These are phyloP conservation scores for Rhabdornis inornatus DNA, from an alignment of 2,113 vertebrate species.

Conservation along the genomic window DNA sequence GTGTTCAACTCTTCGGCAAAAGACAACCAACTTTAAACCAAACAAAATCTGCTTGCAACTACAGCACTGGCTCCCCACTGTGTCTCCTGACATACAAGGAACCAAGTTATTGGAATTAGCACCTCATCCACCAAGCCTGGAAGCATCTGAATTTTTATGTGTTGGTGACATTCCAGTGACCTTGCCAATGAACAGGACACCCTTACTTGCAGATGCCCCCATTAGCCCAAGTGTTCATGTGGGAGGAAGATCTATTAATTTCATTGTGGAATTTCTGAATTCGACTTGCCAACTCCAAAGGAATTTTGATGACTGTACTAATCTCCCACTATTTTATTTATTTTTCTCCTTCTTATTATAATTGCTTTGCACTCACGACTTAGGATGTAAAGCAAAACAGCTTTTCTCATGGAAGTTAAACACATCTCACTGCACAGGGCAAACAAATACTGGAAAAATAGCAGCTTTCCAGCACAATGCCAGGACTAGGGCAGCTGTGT, in stretches of 20 bases:
- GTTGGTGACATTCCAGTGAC: not conserved
- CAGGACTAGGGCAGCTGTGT: not conserved
- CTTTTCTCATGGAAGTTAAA: not conserved
- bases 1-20: not conserved
- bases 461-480: not conserved
- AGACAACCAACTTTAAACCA: not conserved
- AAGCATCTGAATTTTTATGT: not conserved
- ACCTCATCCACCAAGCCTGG: not conserved
- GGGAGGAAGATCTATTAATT: not conserved
- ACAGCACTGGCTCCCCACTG: not conserved
- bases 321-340: not conserved
- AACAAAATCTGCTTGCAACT: not conserved
- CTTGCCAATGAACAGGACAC: not conserved
- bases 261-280: not conserved
- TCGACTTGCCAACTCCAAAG: not conserved
- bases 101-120: not conserved
- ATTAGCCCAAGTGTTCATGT: not conserved
- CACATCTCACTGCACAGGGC: not conserved
- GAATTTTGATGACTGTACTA: not conserved
- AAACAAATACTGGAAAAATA: not conserved
- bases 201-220: not conserved
- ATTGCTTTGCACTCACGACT: not conserved
- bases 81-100: not conserved
- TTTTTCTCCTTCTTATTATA: not conserved
- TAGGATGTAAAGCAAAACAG: not conserved